Evolutionary conservation across 2,797 vertebrate species (phyloP), one percentile per base, ranked within the genome.

Genomic region (Tangara arthus): DNA sequence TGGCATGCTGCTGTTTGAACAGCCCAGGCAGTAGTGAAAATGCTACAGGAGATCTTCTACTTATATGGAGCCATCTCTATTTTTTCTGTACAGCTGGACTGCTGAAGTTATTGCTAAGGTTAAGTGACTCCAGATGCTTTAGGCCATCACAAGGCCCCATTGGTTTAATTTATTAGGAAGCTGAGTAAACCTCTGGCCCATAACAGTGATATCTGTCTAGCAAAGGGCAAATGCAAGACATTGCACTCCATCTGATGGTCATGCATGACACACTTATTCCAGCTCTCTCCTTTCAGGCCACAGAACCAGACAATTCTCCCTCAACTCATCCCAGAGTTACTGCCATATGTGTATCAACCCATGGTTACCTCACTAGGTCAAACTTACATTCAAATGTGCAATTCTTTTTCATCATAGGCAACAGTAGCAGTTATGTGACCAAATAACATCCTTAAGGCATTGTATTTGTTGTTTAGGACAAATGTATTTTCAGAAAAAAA

Each of bases 161-260:
- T 77, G 42, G 30, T 89, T 93, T 80, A 68, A 66, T 90, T 87
- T 60, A 50, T 76, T 14, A 12, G 65, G 30, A 94, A 90, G 44
- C 32, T 26, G 27, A 83, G 37, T 24, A 53, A 76, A 34, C 15
- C 34, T 93, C 34, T 85, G 79, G 22, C 76, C 59, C 0, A 0
- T 59, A 72, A n/a, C 63, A 30, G 30, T 26, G 70, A 28, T 56
- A 73, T 28, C 77, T 66, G 15, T 56, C 59, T 42, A 82, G 61
- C 0, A 4, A 61, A 21, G 46, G 12, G 57, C 22, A 93, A 87
- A 70, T 46, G 39, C 14, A 5, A 11, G 52, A 35, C 28, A 19
- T 5, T 5, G 7, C 23, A 49, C 47, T 59, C 32, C 22, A 18
- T 5, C 34, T 19, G 35, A 27, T 46, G 23, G 19, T 57, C 53